These are phyloP conservation scores for Stichopus horrens DNA, from an alignment of 53 echinoderm and acorn worm species.

Conservation along the genomic window DNA sequence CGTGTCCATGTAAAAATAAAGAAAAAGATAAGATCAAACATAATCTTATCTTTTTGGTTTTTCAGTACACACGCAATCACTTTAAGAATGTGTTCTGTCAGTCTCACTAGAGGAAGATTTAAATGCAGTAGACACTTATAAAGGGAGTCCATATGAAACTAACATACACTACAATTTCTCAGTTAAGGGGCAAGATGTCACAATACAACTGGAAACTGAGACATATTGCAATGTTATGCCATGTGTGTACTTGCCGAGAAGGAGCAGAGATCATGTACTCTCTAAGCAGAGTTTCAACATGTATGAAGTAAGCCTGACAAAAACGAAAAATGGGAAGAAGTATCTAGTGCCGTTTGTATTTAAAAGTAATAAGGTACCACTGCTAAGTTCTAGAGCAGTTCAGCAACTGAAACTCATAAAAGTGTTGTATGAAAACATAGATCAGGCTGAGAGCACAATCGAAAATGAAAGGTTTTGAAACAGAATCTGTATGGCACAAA, in stretches of 20 bases:
- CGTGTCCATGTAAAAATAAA: too few relatives aligned
- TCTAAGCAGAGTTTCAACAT: background rate
- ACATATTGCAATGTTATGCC: constrained; percentile 29
- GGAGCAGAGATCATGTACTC: background rate
- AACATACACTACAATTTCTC: background rate
- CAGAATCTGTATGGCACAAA: background rate
- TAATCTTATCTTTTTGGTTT: too few relatives aligned
- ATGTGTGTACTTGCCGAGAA: constrained; percentile 11
- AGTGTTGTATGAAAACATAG: constrained; percentile 56
- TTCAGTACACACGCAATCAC: too few relatives aligned
- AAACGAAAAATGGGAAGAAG: constrained; percentile 47
- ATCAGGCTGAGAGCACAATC: background rate
- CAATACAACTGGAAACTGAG: constrained; percentile 30
- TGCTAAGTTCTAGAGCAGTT: constrained; percentile 45
- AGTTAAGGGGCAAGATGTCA: background rate
- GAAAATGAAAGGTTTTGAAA: background rate
- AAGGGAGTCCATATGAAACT: constrained; percentile 1
- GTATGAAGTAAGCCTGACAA: constrained; percentile 42
- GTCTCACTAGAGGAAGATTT: background rate
- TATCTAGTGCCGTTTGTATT: constrained; percentile 56
- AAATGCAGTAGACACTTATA: background rate
- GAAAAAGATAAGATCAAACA: too few relatives aligned
- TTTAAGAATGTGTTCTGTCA: background rate
- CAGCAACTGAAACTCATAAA: constrained; percentile 60
- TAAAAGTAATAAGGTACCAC: constrained; percentile 8